These are phyloP conservation scores for Agrotis ipsilon DNA, from an alignment of 2,888 invertebrate genomes.

Conservation along the genomic window DNA sequence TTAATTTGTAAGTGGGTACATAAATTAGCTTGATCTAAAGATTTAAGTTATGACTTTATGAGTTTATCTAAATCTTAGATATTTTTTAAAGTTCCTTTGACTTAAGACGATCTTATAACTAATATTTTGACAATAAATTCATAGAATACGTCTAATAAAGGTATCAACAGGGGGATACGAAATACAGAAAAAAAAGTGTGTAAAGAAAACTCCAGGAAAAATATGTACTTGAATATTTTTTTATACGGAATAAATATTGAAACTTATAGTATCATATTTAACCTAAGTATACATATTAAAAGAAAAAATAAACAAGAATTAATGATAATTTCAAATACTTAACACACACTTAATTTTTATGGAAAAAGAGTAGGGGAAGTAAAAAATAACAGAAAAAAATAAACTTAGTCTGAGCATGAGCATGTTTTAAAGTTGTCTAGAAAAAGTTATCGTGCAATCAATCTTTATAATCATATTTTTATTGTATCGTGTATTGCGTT, in stretches of 20 bases:
- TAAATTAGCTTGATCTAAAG: background rate
- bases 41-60: no score
- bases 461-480: conserved; percentile 55
- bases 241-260: conserved; percentile 1
- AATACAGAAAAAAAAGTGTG: background rate
- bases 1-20: background rate
- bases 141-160: background rate
- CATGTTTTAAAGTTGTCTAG: conserved; percentile 42
- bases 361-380: conserved; percentile 1
- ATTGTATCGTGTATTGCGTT: conserved; percentile 40
- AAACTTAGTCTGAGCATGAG: conserved; percentile 36
- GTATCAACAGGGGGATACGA: no score
- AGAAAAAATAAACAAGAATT: background rate
- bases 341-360: conserved; percentile 2
- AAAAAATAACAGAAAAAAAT: conserved; percentile 33
- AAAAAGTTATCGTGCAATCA: conserved; percentile 56
- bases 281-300: background rate
- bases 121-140: background rate
- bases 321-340: conserved; percentile 6
- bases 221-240: background rate
- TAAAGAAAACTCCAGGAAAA: background rate
- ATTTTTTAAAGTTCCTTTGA: background rate
- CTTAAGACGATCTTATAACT: background rate
- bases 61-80: no score
- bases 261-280: background rate